Evolutionary conservation across 2,113 vertebrate genomes (phyloP), one percentile per base, ranked within the genome.

Genomic region (Gambusia affinis): DNA sequence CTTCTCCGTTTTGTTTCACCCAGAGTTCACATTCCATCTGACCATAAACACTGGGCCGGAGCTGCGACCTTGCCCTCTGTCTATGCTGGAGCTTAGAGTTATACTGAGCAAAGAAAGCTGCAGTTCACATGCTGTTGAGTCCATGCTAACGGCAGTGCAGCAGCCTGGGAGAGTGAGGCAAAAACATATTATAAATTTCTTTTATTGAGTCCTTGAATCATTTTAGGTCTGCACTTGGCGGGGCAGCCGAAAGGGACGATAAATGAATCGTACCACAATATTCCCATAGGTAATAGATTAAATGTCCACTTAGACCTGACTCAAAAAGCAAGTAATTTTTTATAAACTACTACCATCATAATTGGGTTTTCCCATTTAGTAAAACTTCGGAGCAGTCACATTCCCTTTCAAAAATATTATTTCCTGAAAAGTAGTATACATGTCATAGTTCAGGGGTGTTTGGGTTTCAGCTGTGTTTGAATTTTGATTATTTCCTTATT

Each of bases 21-120:
- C 79, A 1, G 81, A 79, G 86, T 85, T 88, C 85, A 90, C 87
- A 91, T 93, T 91, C 90, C 84, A 81, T 71, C 80, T 67, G 85
- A 88, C 81, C 85, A 70, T 75, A 88, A 88, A 85, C 88, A 87
- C 88, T 80, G 60, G 85, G 76, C 72, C 73, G 4, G 31, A 70
- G 70, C 83, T 37, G 22, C 10, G 74, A 75, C 80, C 77, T 67
- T 60, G 76, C 72, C 85, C 87, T 82, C 74, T 29, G 76, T 71
- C 76, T 80, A 81, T 1, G 71, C 79, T 71, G 87, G 86, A 85
- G 84, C 84, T 86, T 74, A 73, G 82, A 39, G 69, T 79, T 77
- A 83, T 79, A 80, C 27, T 0, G 68, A 70, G 67, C 64, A 61
- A 8, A 77, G 64, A 64, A 64, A 79, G 83, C 81, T 80, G 75